Evolutionary conservation across 2,888 invertebrate genomes (phyloP).

Genomic region (Microplitis deprimator): DNA sequence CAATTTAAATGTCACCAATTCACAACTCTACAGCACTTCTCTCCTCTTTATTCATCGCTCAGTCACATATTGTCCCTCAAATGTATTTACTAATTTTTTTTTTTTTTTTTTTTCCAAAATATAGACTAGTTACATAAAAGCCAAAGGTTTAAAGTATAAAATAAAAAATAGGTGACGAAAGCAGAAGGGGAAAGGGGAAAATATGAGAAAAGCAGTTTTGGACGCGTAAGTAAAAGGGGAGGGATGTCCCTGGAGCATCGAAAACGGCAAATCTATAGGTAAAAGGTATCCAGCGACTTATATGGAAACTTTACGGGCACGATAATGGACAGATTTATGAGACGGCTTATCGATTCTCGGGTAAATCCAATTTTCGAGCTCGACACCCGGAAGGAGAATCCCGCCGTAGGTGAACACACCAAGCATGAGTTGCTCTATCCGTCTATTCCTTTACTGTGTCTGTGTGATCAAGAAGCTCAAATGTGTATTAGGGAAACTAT

Average conservation of each 20-base stretch:
- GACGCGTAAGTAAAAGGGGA: conserved; percentile 17
- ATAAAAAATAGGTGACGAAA: not conserved
- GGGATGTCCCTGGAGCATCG: conserved; percentile 1
- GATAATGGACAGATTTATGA: conserved; percentile 64
- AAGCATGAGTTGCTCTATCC: not conserved
- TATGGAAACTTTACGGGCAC: conserved; percentile 43
- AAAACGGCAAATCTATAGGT: conserved; percentile 24
- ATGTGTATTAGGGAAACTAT: too few relatives aligned
- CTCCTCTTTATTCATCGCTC: too few relatives aligned
- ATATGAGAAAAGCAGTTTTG: not conserved
- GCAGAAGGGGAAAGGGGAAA: not conserved
- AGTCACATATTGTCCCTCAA: too few relatives aligned
- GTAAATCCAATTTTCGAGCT: conserved; percentile 66
- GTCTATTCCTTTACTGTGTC: too few relatives aligned
- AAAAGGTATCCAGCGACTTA: conserved; percentile 33
- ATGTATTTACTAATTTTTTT: too few relatives aligned
- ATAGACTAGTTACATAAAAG: too few relatives aligned
- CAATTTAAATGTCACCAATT: too few relatives aligned
- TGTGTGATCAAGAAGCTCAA: too few relatives aligned
- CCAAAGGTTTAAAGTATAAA: too few relatives aligned
- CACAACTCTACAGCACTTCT: too few relatives aligned
- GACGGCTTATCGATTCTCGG: conserved; percentile 65
- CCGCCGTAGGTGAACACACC: conserved; percentile 21
- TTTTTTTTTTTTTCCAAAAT: too few relatives aligned
- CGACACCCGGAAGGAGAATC: conserved; percentile 55